Evolutionary conservation across 2,888 invertebrate genomes (phyloP).

Genomic region (Thyatira batis): DNA sequence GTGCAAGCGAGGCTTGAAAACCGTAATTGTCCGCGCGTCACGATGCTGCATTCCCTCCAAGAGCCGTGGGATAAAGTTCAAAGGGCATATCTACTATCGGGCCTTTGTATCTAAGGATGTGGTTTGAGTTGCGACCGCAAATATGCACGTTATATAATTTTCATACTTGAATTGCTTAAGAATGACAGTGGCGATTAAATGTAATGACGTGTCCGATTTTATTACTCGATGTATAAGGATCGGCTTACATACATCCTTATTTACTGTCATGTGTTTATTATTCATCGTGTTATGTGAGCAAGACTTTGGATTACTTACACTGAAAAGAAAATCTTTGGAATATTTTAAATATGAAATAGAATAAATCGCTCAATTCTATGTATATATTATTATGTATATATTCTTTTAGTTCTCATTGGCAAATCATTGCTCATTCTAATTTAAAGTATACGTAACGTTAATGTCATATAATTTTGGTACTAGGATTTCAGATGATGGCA

Average conservation of each 20-base stretch:
- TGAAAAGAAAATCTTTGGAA: no score
- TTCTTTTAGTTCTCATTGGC: no score
- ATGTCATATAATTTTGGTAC: no score
- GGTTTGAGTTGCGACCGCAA: constrained; percentile 38
- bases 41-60: constrained; percentile 37
- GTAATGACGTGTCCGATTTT: constrained; percentile 20
- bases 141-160: constrained; percentile 41
- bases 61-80: constrained; percentile 60
- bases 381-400: no score
- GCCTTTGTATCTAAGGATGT: constrained; percentile 47
- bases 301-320: no score
- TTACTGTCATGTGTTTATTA: not conserved
- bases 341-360: no score
- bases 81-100: constrained; percentile 56
- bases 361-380: no score
- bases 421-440: no score
- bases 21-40: constrained; percentile 63
- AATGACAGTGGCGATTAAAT: constrained; percentile 33
- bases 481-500: no score
- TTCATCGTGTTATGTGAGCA: not conserved
- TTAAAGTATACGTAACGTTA: no score
- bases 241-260: not conserved
- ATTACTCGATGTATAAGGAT: not conserved
- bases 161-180: constrained; percentile 39
- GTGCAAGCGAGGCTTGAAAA: constrained; percentile 49